Evolutionary conservation across 1,140 invertebrate genomes (phyloP), one percentile per base, ranked within the genome.

Genomic region (Lepidurus packardi): DNA sequence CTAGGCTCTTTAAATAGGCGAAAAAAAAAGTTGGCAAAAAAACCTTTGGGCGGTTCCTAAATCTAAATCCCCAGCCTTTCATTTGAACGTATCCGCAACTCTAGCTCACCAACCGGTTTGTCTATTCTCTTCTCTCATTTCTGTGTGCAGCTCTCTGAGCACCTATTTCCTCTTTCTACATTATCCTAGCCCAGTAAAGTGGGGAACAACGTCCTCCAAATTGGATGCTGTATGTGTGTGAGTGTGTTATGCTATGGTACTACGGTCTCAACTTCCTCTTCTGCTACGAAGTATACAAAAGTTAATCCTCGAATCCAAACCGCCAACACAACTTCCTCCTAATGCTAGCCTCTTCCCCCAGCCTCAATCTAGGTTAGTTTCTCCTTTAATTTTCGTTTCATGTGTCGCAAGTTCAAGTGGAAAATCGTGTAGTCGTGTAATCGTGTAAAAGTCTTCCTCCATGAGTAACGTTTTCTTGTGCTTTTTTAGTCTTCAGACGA

Each of bases 61-160:
- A 34, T 34, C 45, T 21, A 9, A 9, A 65, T n/a, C 21, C 53
- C 53, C 53, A n/a, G 53, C 16, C 53, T 65, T 65, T 65, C 53
- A 65, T 65, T 65, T 65, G 34, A 65, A 65, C 53, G 53, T 65
- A 65, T 65, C 53, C 53, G 53, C 53, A 65, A 65, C 53, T 65
- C 45, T 65, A 65, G 8, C 13, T 16, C 53, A 65, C 16, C 53
- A 65, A 65, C 53, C 53, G 53, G 53, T 65, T 65, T 65, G 53
- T 65, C 53, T 65, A 65, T 47, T 47, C 45, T 47, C 1, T 65
- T 65, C 47, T 65, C 53, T 65, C 53, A 21, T 65, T n/a, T 65
- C 53, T 65, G 53, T 65, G 53, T 65, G 53, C 53, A 65, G 53
- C 53, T 65, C 53, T 65, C 6, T 21, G 16, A 65, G 53, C 13